A percentile compares a stretch with the other conserved stretches of the same genome.
Conservation (phyloP, 1,140 invertebrate species). For the Bilobella aurantiaca region DNA sequence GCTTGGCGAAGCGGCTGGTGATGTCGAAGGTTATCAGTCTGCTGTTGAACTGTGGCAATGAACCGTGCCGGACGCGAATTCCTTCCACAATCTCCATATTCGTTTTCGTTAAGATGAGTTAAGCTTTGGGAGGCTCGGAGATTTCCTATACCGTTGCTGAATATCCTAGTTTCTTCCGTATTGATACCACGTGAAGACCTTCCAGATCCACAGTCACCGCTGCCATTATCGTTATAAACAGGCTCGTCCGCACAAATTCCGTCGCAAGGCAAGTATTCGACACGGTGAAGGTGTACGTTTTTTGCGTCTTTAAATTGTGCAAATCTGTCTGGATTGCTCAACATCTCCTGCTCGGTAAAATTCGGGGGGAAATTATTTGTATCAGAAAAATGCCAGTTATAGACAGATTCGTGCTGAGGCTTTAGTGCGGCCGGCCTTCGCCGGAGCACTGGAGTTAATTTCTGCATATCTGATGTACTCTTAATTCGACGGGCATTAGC, state of each 20-base stretch:
- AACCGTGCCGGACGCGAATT: no score
- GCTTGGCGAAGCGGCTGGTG: no score
- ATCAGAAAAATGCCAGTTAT: conserved; percentile 31
- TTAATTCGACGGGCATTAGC: conserved; percentile 1
- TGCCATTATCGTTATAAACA: conserved; percentile 15
- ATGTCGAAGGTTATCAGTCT: no score
- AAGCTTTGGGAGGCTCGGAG: not conserved
- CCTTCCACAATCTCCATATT: not conserved
- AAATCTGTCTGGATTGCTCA: not conserved
- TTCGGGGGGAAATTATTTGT: not conserved
- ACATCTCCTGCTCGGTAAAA: not conserved
- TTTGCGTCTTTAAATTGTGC: not conserved
- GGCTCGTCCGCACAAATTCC: conserved; percentile 34
- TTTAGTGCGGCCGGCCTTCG: conserved; percentile 2
- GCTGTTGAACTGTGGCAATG: no score
- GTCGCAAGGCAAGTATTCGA: conserved; percentile 35
- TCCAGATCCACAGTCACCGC: conserved; percentile 10
- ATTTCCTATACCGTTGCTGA: not conserved
- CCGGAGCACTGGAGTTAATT: not conserved
- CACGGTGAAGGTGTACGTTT: conserved; percentile 23
- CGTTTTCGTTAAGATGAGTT: not conserved
- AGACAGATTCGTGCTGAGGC: conserved; percentile 28
- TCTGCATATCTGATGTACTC: conserved; percentile 2
- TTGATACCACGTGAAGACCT: conserved; percentile 31
- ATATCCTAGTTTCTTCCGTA: conserved; percentile 33